These are phyloP conservation scores for Otocyon megalotis DNA, from an alignment of 2,113 vertebrate genomes.

Conservation along the genomic window DNA sequence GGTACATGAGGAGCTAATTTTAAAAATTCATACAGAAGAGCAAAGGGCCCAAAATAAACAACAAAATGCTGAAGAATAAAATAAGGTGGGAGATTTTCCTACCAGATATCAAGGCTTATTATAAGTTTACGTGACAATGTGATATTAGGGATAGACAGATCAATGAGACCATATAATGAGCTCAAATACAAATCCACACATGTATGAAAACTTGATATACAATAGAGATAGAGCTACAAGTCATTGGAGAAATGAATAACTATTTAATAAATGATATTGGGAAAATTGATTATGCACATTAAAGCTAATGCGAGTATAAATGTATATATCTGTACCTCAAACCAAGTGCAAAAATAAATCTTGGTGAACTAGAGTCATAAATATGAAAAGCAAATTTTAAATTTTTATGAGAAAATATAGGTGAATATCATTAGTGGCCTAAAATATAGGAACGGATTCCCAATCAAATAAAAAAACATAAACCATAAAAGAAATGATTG, in stretches of 20 bases:
- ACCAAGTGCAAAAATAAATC: constrained; percentile 19
- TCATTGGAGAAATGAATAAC: neutral
- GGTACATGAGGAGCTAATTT: neutral
- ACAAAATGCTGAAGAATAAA: constrained; percentile 30
- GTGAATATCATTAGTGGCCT: neutral
- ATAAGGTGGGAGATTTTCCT: neutral
- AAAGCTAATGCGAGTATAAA: neutral
- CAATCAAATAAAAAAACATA: constrained; percentile 8
- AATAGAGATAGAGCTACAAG: neutral
- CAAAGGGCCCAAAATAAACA: constrained; percentile 25
- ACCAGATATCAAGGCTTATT: neutral
- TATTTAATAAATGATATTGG: neutral
- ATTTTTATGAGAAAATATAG: constrained; percentile 8
- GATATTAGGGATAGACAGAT: neutral
- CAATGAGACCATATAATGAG: neutral
- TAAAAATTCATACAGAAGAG: neutral
- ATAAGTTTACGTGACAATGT: neutral
- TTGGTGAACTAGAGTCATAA: neutral
- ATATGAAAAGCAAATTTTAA: constrained; percentile 7
- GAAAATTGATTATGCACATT: neutral
- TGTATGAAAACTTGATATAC: neutral
- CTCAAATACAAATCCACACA: neutral
- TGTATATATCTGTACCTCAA: neutral
- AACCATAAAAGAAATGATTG: neutral
- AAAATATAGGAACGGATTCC: constrained; percentile 22